These are phyloP conservation scores for Ochropacha duplaris DNA, from an alignment of 2,888 invertebrate genomes.

Conservation along the genomic window DNA sequence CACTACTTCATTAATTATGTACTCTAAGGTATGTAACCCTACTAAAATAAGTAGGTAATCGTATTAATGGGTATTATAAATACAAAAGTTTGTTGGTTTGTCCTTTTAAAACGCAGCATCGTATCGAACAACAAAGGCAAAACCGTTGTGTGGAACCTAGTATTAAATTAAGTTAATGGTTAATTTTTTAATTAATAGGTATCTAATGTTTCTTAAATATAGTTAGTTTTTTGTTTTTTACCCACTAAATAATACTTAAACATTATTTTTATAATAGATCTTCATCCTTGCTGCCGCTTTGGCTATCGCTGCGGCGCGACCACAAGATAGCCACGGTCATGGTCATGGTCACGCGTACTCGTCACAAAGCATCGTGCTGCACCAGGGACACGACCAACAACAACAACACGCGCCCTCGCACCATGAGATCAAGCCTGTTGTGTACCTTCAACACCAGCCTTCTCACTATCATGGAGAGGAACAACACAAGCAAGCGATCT, in stretches of 20 bases:
- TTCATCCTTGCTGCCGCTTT: slow-evolving; percentile 20
- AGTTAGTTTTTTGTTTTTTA: no score
- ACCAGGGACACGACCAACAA: slow-evolving; percentile 32
- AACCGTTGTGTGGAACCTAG: no score
- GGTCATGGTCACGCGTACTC: slow-evolving; percentile 45
- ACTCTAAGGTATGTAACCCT: not conserved
- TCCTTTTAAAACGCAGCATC: no score
- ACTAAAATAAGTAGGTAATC: not conserved
- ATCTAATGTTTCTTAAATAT: no score
- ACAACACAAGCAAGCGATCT: slow-evolving; percentile 6
- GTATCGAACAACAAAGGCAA: no score
- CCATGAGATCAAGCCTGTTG: slow-evolving; percentile 13
- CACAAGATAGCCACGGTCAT: slow-evolving; percentile 27
- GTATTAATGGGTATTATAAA: no score
- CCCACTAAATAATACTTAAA: no score
- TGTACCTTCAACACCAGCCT: slow-evolving; percentile 11
- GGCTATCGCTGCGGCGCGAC: slow-evolving; percentile 20
- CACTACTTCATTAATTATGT: not conserved
- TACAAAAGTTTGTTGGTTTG: no score
- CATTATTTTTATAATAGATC: no score
- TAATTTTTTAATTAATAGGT: no score
- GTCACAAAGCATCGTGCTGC: slow-evolving; percentile 45
- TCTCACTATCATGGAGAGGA: slow-evolving; percentile 6
- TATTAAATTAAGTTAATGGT: no score
- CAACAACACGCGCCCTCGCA: slow-evolving; percentile 13